Evolutionary conservation across 2,888 invertebrate genomes (phyloP).

Genomic region (Malachius bipustulatus): DNA sequence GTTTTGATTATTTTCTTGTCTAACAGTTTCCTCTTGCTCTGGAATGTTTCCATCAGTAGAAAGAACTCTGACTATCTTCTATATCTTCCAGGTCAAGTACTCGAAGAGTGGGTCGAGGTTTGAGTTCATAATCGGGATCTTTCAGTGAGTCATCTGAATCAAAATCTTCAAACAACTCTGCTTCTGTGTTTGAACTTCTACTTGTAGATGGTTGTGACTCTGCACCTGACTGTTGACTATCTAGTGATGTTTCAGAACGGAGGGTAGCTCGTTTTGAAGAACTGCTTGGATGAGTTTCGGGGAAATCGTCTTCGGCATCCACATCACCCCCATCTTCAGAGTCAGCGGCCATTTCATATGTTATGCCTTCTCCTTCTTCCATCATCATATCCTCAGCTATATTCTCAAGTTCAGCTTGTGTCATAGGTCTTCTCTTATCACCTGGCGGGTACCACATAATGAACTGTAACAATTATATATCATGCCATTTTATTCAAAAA

Average conservation of each 20-base stretch:
- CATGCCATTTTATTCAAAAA: not conserved
- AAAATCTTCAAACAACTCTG: conserved; percentile 4
- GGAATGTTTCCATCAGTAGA: not conserved
- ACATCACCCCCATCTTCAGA: conserved; percentile 6
- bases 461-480: not conserved
- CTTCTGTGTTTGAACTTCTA: conserved; percentile 1
- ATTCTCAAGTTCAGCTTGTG: not conserved
- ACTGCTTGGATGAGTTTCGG: conserved; percentile 5
- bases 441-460: not conserved
- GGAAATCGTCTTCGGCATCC: conserved; percentile 5
- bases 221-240: not conserved
- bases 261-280: too few relatives aligned
- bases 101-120: not conserved
- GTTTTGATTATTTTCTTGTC: not conserved
- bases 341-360: conserved; percentile 5
- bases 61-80: not conserved
- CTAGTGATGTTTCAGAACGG: not conserved
- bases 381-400: not conserved
- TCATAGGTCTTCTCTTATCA: not conserved
- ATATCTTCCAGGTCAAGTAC: not conserved
- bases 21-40: not conserved
- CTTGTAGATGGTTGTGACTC: not conserved
- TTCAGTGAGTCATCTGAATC: conserved; percentile 5
- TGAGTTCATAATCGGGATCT: conserved; percentile 5
- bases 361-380: conserved; percentile 2